Evolutionary conservation across 2,888 invertebrate genomes (phyloP).

Genomic region (Neocrepidodera transversa): DNA sequence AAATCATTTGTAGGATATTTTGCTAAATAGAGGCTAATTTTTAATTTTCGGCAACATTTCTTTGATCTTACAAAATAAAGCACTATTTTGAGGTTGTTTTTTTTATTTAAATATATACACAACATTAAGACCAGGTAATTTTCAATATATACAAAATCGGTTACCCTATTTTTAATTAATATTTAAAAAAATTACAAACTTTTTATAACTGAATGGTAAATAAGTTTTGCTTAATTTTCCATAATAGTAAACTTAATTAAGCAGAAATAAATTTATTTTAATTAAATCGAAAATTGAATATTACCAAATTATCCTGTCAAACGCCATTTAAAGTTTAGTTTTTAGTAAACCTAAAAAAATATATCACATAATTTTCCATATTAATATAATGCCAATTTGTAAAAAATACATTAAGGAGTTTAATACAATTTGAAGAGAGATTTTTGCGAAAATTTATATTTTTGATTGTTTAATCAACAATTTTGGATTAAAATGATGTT

Average conservation of each 20-base stretch:
- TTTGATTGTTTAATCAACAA: no score
- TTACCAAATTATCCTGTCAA: background rate
- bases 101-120: constrained; percentile 40
- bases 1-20: constrained; percentile 28
- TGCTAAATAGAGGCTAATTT: constrained; percentile 33
- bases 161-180: constrained; percentile 25
- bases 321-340: background rate
- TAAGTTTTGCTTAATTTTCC: background rate
- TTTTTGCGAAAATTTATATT: no score
- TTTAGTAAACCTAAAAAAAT: no score
- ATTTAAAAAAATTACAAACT: constrained; percentile 7
- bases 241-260: background rate
- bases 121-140: constrained; percentile 38
- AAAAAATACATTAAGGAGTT: no score
- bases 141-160: constrained; percentile 29
- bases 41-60: constrained; percentile 30
- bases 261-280: no score
- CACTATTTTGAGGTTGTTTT: constrained; percentile 37
- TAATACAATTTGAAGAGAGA: no score
- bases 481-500: no score
- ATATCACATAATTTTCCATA: no score
- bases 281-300: no score
- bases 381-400: no score
- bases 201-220: constrained; percentile 15
- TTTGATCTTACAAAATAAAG: constrained; percentile 38